Percentiles rank a stretch among this genome's conserved stretches.
phyloP scores from a whole-genome alignment of 1,140 invertebrate species.

The Drosophila prosaltans region DNA sequence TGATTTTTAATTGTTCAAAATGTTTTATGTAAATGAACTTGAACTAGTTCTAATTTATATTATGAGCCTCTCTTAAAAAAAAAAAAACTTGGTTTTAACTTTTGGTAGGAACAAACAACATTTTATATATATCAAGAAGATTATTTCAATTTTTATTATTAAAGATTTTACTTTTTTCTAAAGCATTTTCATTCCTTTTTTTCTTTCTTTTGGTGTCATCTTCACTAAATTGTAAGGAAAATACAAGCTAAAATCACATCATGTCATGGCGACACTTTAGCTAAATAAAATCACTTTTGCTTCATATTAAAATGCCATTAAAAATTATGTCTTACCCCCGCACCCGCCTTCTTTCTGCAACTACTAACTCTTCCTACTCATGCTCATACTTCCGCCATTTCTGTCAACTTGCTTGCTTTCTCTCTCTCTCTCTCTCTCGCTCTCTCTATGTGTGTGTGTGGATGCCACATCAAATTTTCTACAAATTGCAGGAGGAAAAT shows the following conservation, averaged over 20 bases:
- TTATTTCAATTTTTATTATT: too few relatives aligned
- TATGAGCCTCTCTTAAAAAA: too few relatives aligned
- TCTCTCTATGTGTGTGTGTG: background rate
- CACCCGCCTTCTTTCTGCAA: background rate
- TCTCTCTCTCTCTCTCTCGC: too few relatives aligned
- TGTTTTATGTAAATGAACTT: too few relatives aligned
- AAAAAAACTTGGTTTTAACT: too few relatives aligned
- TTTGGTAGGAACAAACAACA: too few relatives aligned
- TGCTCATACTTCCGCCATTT: background rate
- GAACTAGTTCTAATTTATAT: too few relatives aligned
- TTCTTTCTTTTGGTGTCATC: too few relatives aligned
- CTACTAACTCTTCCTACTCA: background rate
- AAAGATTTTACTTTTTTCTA: too few relatives aligned
- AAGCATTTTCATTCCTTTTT: too few relatives aligned
- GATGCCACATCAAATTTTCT: slow-evolving; percentile 52
- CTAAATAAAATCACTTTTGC: slow-evolving; percentile 75
- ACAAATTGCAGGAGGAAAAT: slow-evolving; percentile 51
- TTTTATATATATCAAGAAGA: too few relatives aligned
- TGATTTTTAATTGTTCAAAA: too few relatives aligned
- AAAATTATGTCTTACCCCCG: slow-evolving; percentile 60
- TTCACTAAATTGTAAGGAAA: background rate
- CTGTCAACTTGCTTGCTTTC: background rate
- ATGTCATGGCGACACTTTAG: slow-evolving; percentile 24
- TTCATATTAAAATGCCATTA: slow-evolving; percentile 73
- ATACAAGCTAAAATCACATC: slow-evolving; percentile 41